Percentiles rank a stretch among this genome's conserved stretches.
Evolutionary conservation across 2,797 vertebrate species (phyloP).

Genomic region (Macrochelys suwanniensis): DNA sequence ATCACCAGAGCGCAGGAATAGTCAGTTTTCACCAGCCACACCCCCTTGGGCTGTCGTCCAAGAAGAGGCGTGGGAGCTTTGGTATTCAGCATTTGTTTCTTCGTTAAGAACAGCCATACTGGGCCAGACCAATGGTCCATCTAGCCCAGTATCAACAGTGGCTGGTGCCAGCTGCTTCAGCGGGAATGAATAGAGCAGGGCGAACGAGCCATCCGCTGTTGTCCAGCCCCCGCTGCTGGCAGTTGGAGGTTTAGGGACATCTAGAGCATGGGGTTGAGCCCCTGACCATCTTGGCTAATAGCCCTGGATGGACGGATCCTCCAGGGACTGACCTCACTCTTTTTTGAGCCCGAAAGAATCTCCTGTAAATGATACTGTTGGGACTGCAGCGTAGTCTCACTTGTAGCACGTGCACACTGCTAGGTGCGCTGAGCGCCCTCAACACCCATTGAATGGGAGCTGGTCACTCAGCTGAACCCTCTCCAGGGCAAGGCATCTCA

Average conservation of each 20-base stretch:
- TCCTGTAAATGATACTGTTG: not conserved
- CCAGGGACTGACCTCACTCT: not conserved
- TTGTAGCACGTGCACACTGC: not conserved
- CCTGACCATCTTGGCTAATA: not conserved
- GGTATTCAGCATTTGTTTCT: rapidly evolving
- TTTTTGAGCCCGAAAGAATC: not conserved
- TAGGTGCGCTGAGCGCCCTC: not conserved
- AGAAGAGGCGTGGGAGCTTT: rapidly evolving
- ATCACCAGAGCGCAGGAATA: not conserved
- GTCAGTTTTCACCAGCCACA: not conserved
- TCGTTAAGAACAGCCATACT: rapidly evolving
- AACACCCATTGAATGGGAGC: not conserved
- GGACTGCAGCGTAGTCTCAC: not conserved
- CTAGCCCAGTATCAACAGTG: not conserved
- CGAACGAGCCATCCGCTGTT: not conserved
- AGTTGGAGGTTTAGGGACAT: not conserved
- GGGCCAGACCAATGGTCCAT: not conserved
- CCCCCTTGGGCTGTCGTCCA: rapidly evolving
- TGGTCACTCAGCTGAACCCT: not conserved
- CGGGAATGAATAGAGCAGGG: not conserved
- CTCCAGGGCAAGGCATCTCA: not conserved
- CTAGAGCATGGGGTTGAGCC: not conserved
- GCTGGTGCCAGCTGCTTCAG: not conserved
- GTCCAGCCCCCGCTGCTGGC: not conserved
- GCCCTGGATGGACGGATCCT: not conserved